phyloP scores from a whole-genome alignment of 2,113 vertebrate species.

The Telmatochromis sp. region DNA sequence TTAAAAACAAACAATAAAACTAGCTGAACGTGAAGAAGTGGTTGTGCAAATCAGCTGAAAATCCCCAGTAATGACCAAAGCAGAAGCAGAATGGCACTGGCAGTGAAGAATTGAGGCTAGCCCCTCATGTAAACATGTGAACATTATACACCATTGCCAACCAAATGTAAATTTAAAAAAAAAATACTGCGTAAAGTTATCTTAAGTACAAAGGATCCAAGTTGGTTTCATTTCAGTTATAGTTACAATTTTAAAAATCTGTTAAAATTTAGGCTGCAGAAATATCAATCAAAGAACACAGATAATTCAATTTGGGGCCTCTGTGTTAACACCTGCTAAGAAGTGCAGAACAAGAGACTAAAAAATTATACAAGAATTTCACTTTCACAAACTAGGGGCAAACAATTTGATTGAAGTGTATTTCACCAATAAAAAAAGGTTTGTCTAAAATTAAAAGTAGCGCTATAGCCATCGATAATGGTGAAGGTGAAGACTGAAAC shows the following conservation, averaged over 20 bases:
- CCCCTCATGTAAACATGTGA: not conserved
- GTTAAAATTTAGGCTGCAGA: not conserved
- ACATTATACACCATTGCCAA: not conserved
- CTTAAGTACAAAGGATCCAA: not conserved
- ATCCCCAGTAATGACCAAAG: not conserved
- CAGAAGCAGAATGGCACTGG: not conserved
- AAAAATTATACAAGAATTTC: not conserved
- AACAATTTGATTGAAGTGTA: not conserved
- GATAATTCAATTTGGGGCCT: not conserved
- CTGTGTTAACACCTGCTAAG: not conserved
- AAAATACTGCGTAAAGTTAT: not conserved
- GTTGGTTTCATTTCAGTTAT: not conserved
- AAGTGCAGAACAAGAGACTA: not conserved
- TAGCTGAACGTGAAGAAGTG: not conserved
- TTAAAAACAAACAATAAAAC: not conserved
- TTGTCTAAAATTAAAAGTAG: not conserved
- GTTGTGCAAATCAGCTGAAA: not conserved
- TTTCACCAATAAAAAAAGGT: not conserved
- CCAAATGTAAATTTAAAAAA: not conserved
- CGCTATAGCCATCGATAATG: not conserved
- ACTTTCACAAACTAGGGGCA: not conserved
- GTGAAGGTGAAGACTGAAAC: not conserved
- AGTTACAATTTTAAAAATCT: not conserved
- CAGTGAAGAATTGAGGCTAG: not conserved
- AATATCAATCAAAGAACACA: not conserved